Base-by-base conservation (phyloP, 2,113 vertebrate species). In the Narcine bancroftii region DNA sequence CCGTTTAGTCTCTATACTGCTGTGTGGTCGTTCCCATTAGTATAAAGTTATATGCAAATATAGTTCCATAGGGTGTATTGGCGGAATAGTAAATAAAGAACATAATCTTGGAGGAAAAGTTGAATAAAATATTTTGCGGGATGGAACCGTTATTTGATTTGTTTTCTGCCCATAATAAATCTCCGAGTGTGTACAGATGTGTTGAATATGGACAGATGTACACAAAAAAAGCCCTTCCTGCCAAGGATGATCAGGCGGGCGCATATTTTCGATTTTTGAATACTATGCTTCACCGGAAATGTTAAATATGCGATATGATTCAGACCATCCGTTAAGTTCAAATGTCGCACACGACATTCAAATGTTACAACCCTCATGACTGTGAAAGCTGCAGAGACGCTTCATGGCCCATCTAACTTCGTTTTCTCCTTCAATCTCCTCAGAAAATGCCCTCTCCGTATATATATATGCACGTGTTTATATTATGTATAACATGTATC, bases 401-500 rank as follows among this genome's bases (percentile, higher is more conserved):
- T 45, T 69, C 42, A 45, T 45, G 21, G 4, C 26, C 13, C 39
- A 47, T 0, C 19, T 42, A 91, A 45, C 63, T 42, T 15, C 17
- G 45, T 89, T 29, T 69, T 79, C 36, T 65, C 42, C 89, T 65
- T 65, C 13, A 24, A 66, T 26, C 24, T 45, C 39, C 21, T 89
- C 33, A 63, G 19, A n/a, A 39, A 19, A 26, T 66, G 21, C 63
- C 60, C 19, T 5, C 39, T 39, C 24, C 53, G 29, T 69, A 39
- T 33, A 45, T 69, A 0, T 33, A 45, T 69, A 0, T 45, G 89
- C 9, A 33, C 24, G 39, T 24, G 15, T 91, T 45, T 45, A 17
- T 47, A 71, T 91, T 69, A 91, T 91, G 69, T 39, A 91, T 36
- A 91, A 21, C 13, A 91, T 45, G 65, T 10, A 65, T 89, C 21